These are phyloP conservation scores for Narcine bancroftii DNA, from an alignment of 2,113 vertebrate genomes.

Conservation along the genomic window DNA sequence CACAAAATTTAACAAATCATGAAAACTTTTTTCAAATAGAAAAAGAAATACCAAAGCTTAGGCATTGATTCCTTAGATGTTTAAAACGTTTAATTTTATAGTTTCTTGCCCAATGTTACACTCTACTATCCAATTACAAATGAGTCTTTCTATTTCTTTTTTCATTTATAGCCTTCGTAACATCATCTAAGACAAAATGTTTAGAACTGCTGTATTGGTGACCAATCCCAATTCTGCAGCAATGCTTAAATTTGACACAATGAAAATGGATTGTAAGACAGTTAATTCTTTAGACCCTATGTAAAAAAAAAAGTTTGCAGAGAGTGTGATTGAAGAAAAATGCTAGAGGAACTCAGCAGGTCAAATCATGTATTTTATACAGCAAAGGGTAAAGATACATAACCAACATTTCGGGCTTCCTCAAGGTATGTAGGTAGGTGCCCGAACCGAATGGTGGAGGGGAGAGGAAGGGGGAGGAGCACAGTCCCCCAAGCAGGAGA, in stretches of 20 bases:
- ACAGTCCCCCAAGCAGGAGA: too few species aligned
- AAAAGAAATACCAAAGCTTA: neutral
- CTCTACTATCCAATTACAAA: neutral
- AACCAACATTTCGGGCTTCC: too few species aligned
- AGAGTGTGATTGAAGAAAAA: too few species aligned
- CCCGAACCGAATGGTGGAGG: too few species aligned
- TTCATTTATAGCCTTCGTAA: neutral
- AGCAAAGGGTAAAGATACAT: too few species aligned
- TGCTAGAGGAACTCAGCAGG: too few species aligned
- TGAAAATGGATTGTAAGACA: neutral
- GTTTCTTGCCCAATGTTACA: neutral
- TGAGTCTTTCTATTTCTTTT: neutral
- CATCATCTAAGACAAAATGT: neutral
- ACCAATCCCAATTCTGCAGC: neutral
- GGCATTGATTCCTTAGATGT: neutral
- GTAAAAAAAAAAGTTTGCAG: too few species aligned
- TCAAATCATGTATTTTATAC: too few species aligned
- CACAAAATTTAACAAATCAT: neutral
- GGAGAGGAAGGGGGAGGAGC: too few species aligned
- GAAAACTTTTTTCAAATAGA: neutral
- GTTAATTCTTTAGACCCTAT: too few species aligned
- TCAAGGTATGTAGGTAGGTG: too few species aligned
- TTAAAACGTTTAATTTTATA: neutral
- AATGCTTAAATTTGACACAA: neutral
- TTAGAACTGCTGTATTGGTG: neutral